Evolutionary conservation across 2,888 invertebrate species (phyloP).

Genomic region (Omphaloscelis lunosa): DNA sequence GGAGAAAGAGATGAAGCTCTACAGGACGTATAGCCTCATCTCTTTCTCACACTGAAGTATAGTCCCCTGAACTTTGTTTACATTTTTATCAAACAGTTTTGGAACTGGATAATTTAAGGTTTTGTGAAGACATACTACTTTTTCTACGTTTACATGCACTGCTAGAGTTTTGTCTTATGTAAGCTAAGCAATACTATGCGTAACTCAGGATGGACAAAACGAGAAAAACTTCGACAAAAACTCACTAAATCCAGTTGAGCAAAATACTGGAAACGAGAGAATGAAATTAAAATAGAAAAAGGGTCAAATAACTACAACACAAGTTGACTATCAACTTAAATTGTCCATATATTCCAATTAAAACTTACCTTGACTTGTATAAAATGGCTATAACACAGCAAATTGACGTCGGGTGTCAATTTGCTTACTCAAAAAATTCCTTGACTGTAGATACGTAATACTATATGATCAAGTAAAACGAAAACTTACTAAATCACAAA

Average conservation of each 20-base stretch:
- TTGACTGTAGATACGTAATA: neutral
- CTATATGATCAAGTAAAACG: neutral
- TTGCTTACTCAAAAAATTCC: too few species aligned
- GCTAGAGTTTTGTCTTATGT: neutral
- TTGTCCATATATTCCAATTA: too few species aligned
- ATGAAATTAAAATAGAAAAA: neutral
- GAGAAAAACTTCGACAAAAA: neutral
- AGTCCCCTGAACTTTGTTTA: slow-evolving; percentile 9
- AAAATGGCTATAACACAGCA: too few species aligned
- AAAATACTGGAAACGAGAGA: neutral
- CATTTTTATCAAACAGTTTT: slow-evolving; percentile 14
- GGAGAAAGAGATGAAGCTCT: too few species aligned
- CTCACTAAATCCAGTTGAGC: neutral
- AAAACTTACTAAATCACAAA: neutral
- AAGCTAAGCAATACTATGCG: neutral
- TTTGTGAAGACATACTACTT: neutral
- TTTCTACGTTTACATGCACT: neutral
- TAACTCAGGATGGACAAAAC: neutral
- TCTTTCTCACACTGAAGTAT: too few species aligned
- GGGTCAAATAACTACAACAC: too few species aligned
- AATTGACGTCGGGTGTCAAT: too few species aligned
- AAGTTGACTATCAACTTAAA: too few species aligned
- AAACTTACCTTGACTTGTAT: too few species aligned
- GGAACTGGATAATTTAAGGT: slow-evolving; percentile 1
- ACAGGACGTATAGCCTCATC: too few species aligned